A percentile compares a stretch with the other conserved stretches of the same genome.
These are phyloP conservation scores for Gopherus evgoodei DNA, from an alignment of 2,113 vertebrate genomes.

Conservation along the genomic window DNA sequence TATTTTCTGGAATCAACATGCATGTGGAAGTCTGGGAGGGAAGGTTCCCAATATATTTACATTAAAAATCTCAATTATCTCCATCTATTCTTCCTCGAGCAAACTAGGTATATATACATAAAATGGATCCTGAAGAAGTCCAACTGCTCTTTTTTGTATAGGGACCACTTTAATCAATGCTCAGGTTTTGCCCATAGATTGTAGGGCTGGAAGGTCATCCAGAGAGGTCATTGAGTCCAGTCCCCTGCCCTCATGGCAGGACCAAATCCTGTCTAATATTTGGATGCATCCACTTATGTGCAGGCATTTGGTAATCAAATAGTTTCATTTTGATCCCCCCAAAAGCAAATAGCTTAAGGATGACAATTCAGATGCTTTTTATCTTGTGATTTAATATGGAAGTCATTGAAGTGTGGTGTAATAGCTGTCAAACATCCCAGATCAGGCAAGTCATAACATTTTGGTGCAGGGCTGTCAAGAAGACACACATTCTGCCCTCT, in stretches of 20 bases:
- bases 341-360: neutral
- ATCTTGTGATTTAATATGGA: neutral
- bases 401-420: neutral
- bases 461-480: accelerated
- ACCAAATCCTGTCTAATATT: neutral
- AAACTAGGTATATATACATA: neutral
- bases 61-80: neutral
- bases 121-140: accelerated
- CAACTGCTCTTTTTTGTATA: neutral
- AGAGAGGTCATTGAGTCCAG: too few species aligned
- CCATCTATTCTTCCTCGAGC: neutral
- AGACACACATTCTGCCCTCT: neutral
- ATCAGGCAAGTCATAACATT: neutral
- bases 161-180: neutral
- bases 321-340: neutral
- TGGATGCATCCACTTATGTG: neutral
- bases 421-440: neutral
- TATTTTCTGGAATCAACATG: neutral
- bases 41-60: neutral
- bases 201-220: too few species aligned
- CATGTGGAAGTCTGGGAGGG: neutral
- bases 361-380: neutral
- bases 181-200: neutral
- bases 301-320: neutral
- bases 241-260: too few species aligned